Base-by-base conservation (phyloP, 2,888 invertebrate genomes). In the Pseudococcus viburni region DNA sequence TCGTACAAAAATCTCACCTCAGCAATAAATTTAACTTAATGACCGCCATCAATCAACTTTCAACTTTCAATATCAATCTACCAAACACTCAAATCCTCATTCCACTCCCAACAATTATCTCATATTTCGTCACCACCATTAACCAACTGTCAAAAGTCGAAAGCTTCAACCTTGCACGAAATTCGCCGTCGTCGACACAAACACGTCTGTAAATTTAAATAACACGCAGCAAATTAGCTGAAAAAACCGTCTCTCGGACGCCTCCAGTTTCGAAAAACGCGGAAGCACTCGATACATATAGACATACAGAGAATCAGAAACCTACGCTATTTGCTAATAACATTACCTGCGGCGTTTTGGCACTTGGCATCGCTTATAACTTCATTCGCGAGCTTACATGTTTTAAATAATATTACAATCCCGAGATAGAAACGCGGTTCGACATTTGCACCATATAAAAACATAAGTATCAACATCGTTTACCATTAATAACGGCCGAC, bases 261-360 rank as follows among this genome's bases (percentile, higher is more conserved):
- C 73, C 73, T 73, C 73, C 73, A 73, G 73, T 33, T 73, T 73
- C 15, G 33, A 73, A 73, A 73, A 73, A 73, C 33, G 33, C 73
- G 73, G 73, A 73, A 73, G 73, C 39, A 39, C 73, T 73, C 33
- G 17, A 33, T 33, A 73, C 33, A 22, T 15, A n/a, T 33, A 33
- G 26, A 64, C 22, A 22, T 59, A 6, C 19, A 73, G 2, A 33
- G 6, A 33, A 6, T 33, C 12, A 17, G 33, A 73, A 73, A 73
- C 73, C 73, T 73, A 73, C 73, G 33, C 73, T 4, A 73, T 17
- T 73, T 33, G 33, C 73, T 73, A 73, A 64, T 64, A 64, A 33
- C 33, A 73, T 73, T 73, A 73, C 73, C 73, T 73, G 73, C 33
- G 73, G 73, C 73, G 33, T 26, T 6, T 33, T 26, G 73, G 33